Evolutionary conservation across 1,140 invertebrate genomes (phyloP).

Genomic region (Pomacea maculata): DNA sequence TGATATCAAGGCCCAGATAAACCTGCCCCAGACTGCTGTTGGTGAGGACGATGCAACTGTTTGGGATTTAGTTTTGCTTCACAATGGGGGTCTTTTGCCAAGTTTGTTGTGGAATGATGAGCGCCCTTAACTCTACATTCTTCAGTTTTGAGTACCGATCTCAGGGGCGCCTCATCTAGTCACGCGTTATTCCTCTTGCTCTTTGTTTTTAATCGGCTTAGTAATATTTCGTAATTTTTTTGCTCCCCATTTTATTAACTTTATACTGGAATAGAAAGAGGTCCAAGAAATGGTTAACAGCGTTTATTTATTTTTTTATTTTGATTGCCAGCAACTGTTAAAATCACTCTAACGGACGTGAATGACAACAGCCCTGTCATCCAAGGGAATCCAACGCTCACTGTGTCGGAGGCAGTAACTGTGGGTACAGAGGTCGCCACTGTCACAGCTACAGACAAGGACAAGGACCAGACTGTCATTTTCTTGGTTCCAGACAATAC

Average conservation of each 20-base stretch:
- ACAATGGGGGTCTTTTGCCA: no score
- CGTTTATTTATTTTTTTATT: neutral
- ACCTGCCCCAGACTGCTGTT: conserved; percentile 37
- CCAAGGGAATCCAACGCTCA: conserved; percentile 20
- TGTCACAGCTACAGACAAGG: conserved; percentile 40
- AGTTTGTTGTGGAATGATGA: no score
- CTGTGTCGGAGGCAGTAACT: conserved; percentile 33
- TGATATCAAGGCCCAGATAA: conserved; percentile 35
- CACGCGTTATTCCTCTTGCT: no score
- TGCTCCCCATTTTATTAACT: no score
- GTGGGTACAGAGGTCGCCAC: conserved; percentile 30
- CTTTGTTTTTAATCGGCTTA: no score
- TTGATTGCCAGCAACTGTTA: conserved; percentile 38
- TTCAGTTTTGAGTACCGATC: no score
- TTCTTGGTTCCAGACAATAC: conserved; percentile 19
- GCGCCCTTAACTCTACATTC: no score
- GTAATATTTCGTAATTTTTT: no score
- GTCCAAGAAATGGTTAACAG: no score
- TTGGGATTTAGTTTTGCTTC: no score
- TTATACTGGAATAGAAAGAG: no score
- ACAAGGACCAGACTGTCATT: conserved; percentile 39
- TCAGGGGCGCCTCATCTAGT: no score
- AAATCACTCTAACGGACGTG: conserved; percentile 40
- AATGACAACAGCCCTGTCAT: conserved; percentile 51
- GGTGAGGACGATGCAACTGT: conserved; percentile 27